Evolutionary conservation across 2,888 invertebrate genomes (phyloP).

Genomic region (Agriopis leucophaearia): DNA sequence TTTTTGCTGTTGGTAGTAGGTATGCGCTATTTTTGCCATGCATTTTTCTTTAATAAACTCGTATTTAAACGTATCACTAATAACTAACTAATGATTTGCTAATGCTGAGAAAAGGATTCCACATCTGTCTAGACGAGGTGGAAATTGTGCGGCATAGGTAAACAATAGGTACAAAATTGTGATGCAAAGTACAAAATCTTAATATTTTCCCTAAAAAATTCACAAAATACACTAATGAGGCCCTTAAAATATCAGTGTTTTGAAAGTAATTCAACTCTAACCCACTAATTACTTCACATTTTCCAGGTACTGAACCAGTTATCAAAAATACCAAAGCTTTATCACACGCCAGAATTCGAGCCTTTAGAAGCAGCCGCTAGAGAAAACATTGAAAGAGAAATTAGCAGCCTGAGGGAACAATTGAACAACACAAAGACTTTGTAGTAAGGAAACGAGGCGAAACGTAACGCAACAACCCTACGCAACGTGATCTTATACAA

Average conservation of each 20-base stretch:
- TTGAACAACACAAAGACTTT: conserved; percentile 39
- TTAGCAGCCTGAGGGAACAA: conserved; percentile 68
- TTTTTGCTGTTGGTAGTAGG: too few relatives aligned
- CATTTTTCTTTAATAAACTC: too few relatives aligned
- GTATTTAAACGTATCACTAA: too few relatives aligned
- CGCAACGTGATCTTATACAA: background rate
- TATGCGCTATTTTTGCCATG: too few relatives aligned
- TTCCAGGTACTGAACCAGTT: conserved; percentile 77
- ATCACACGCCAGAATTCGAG: conserved; percentile 74
- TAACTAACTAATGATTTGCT: too few relatives aligned
- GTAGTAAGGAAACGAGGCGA: background rate
- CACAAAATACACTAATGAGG: conserved; percentile 6
- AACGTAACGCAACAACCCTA: background rate
- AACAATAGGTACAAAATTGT: too few relatives aligned
- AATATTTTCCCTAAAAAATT: background rate
- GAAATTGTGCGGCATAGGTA: too few relatives aligned
- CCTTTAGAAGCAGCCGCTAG: conserved; percentile 71
- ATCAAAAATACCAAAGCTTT: conserved; percentile 72
- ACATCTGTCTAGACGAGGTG: too few relatives aligned
- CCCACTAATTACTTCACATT: background rate
- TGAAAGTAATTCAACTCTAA: background rate
- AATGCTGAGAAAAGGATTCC: too few relatives aligned
- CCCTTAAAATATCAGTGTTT: background rate
- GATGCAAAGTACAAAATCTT: too few relatives aligned
- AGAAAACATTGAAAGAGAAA: conserved; percentile 76